phyloP scores from a whole-genome alignment of 1,140 invertebrate species.

The Drosophila parvula region DNA sequence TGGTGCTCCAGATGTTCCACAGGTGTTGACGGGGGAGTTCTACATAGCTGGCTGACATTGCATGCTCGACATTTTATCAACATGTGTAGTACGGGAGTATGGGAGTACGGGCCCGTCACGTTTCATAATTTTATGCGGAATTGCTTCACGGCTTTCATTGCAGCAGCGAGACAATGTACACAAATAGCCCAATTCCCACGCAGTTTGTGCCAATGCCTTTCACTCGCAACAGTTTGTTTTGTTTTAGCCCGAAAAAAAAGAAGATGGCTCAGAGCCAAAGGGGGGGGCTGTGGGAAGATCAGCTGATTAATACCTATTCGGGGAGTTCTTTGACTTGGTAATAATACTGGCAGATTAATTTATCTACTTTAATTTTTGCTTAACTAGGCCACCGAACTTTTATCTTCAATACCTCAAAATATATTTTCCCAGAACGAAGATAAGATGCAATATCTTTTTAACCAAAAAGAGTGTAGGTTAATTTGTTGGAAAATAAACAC shows the following conservation, averaged over 20 bases:
- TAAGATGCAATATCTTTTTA: not conserved
- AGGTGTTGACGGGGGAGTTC: conserved; percentile 4
- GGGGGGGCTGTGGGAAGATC: conserved; percentile 26
- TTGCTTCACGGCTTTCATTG: conserved; percentile 53
- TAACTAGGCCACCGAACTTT: conserved; percentile 7
- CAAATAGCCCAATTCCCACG: conserved; percentile 71
- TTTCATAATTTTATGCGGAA: conserved; percentile 60
- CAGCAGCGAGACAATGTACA: conserved; percentile 41
- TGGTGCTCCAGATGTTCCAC: conserved; percentile 10
- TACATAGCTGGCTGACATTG: conserved; percentile 17
- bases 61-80: conserved; percentile 48
- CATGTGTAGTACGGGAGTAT: conserved; percentile 37
- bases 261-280: conserved; percentile 27
- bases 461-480: not conserved
- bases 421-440: not conserved
- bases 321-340: not conserved
- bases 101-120: conserved; percentile 32
- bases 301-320: conserved; percentile 20
- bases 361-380: no score
- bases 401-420: not conserved
- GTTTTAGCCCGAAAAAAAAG: conserved; percentile 30
- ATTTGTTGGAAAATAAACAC: not conserved
- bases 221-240: conserved; percentile 51
- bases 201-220: conserved; percentile 61
- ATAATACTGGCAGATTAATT: conserved; percentile 5